phyloP scores from a whole-genome alignment of 2,113 vertebrate genomes.

The Pterocles burchelli region DNA sequence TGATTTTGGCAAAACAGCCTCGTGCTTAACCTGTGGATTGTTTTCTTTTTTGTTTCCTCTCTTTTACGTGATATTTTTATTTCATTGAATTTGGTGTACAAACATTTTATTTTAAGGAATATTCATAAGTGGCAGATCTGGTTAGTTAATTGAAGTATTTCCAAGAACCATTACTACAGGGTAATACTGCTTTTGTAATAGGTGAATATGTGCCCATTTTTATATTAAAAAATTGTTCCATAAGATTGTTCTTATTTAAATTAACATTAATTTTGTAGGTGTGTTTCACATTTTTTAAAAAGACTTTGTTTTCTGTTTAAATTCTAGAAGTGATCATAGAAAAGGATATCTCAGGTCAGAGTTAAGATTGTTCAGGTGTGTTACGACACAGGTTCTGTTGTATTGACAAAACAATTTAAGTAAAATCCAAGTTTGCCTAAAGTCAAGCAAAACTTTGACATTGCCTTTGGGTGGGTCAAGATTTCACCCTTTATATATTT shows the following conservation, averaged over 20 bases:
- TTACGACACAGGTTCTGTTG: fast-evolving
- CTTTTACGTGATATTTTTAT: background rate
- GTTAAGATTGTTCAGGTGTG: background rate
- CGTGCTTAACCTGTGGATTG: background rate
- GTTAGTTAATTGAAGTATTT: background rate
- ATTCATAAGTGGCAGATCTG: background rate
- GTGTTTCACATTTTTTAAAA: background rate
- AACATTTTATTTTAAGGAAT: constrained; percentile 1
- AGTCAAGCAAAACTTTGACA: constrained; percentile 3
- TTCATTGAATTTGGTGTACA: background rate
- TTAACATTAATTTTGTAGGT: background rate
- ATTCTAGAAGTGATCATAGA: background rate
- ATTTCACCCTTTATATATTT: constrained; percentile 11
- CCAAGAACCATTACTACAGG: background rate
- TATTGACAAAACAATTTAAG: background rate
- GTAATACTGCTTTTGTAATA: background rate
- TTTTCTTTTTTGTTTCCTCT: background rate
- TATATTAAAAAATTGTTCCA: background rate
- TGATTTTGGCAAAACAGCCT: constrained; percentile 14
- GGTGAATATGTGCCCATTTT: background rate
- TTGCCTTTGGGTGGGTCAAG: background rate
- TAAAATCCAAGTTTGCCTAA: background rate
- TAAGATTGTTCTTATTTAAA: background rate
- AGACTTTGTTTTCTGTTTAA: background rate
- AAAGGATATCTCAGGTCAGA: background rate